phyloP scores from a whole-genome alignment of 1,140 invertebrate species.

The Polypedilum pembai region DNA sequence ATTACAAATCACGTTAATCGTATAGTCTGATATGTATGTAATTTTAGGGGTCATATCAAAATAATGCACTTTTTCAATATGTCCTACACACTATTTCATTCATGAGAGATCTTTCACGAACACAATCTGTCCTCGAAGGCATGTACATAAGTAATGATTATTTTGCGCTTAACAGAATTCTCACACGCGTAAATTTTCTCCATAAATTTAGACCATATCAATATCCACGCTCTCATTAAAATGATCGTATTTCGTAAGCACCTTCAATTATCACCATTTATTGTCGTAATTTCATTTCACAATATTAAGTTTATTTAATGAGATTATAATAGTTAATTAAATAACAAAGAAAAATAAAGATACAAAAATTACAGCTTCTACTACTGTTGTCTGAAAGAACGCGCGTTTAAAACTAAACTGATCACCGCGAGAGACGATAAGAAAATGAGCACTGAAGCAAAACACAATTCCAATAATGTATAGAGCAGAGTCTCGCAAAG shows the following conservation, averaged over 20 bases:
- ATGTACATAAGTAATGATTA: too few relatives aligned
- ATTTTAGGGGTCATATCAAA: neutral
- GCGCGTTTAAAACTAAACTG: neutral
- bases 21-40: neutral
- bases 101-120: too few relatives aligned
- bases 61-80: too few relatives aligned
- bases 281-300: neutral
- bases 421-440: constrained; percentile 8
- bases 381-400: too few relatives aligned
- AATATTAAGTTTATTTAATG: neutral
- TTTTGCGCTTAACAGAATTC: too few relatives aligned
- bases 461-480: neutral
- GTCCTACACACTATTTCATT: too few relatives aligned
- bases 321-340: constrained; percentile 13
- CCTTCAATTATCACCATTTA: constrained; percentile 18
- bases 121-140: too few relatives aligned
- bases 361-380: neutral
- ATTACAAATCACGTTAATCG: neutral
- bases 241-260: neutral
- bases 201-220: too few relatives aligned
- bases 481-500: neutral
- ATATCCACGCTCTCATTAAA: too few relatives aligned
- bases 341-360: neutral
- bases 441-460: neutral
- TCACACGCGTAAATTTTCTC: too few relatives aligned